Evolutionary conservation across 2,888 invertebrate genomes (phyloP).

Genomic region (Saturnia pavonia): DNA sequence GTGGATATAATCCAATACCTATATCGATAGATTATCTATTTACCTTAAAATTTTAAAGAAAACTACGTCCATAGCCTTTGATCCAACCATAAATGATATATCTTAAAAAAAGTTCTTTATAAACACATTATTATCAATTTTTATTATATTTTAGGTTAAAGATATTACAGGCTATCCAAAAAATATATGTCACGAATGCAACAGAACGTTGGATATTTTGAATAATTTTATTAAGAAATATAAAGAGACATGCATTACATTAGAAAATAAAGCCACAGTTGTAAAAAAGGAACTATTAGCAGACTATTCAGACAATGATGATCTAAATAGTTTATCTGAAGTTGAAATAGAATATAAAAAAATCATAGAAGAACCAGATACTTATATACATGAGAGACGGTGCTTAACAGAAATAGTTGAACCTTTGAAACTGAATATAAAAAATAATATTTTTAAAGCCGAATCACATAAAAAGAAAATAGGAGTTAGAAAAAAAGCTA

Average conservation of each 20-base stretch:
- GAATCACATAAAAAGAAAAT: constrained; percentile 30
- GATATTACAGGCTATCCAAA: constrained; percentile 65
- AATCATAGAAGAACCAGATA: constrained; percentile 46
- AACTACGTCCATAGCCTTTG: no score
- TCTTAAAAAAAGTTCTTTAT: no score
- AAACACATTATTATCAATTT: background rate
- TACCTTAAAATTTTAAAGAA: background rate
- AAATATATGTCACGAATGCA: constrained; percentile 60
- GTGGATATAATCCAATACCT: no score
- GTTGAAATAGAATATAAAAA: constrained; percentile 40
- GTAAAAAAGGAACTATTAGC: constrained; percentile 22
- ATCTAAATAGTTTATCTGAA: constrained; percentile 32
- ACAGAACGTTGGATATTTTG: constrained; percentile 49
- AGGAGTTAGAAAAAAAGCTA: constrained; percentile 28
- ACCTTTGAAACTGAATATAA: constrained; percentile 35
- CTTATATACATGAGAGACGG: constrained; percentile 32
- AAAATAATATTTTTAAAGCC: constrained; percentile 35
- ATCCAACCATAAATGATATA: no score
- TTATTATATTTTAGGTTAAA: constrained; percentile 50
- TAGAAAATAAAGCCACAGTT: constrained; percentile 1
- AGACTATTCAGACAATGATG: constrained; percentile 22
- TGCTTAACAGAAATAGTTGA: constrained; percentile 36
- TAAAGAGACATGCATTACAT: constrained; percentile 41
- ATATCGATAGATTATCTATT: no score
- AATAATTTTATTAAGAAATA: constrained; percentile 60